A percentile compares a stretch with the other conserved stretches of the same genome.
These are phyloP conservation scores for Dreissena rostriformis DNA, from an alignment of 1,140 invertebrate genomes.

Conservation along the genomic window DNA sequence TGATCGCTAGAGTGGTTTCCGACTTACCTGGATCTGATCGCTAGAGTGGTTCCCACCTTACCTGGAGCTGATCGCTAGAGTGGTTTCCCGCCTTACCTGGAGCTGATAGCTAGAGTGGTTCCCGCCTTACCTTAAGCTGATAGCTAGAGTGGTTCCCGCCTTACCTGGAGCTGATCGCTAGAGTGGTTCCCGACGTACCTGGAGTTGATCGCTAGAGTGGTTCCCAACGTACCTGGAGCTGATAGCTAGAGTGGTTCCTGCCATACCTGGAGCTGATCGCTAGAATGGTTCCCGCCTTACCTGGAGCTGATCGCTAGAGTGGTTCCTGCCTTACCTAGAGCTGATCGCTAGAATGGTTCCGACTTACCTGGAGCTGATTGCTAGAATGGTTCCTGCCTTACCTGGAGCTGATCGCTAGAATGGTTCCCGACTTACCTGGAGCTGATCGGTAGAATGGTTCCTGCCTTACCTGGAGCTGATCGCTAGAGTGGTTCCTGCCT, in stretches of 20 bases:
- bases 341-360: slow-evolving; percentile 68
- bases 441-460: too few species aligned
- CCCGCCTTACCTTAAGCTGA: too few species aligned
- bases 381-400: neutral
- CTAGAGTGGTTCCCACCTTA: too few species aligned
- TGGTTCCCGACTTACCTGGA: neutral
- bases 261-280: neutral
- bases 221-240: neutral
- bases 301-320: neutral
- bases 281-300: neutral
- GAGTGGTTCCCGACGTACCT: neutral
- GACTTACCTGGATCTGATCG: too few species aligned
- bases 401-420: neutral
- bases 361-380: neutral
- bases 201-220: neutral
- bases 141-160: neutral
- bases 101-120: too few species aligned
- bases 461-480: too few species aligned
- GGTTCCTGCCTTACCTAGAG: slow-evolving; percentile 65
- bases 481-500: too few species aligned
- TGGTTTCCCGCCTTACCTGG: too few species aligned
- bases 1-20: too few species aligned
- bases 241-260: neutral
- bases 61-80: too few species aligned
- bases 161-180: neutral